Conservation (phyloP, 92 coral and sea anemone species). For the Phenganax marumi region DNA sequence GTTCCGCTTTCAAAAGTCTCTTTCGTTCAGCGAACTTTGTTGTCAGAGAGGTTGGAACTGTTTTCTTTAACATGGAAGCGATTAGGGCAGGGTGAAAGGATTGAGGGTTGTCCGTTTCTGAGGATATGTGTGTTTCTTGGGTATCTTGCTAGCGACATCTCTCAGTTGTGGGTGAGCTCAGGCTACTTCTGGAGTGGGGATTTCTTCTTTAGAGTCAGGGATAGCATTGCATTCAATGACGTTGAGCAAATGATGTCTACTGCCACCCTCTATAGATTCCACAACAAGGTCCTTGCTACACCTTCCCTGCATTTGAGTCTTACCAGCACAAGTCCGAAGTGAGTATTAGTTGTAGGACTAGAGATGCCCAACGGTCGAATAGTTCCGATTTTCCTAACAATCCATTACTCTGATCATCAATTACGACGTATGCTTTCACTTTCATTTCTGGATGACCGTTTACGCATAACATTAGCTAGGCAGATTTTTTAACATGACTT, state of each 20-base stretch:
- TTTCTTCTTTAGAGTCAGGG: conserved; percentile 26
- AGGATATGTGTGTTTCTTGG: too few species aligned
- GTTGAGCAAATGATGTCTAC: conserved; percentile 1
- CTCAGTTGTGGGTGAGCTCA: conserved; percentile 31
- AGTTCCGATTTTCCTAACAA: background rate
- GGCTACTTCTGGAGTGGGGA: conserved; percentile 30
- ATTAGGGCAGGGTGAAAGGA: conserved; percentile 34
- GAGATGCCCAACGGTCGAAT: background rate
- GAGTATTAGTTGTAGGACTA: background rate
- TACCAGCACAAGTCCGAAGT: background rate
- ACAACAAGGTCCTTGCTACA: conserved; percentile 8
- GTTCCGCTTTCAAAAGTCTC: background rate
- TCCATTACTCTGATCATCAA: background rate
- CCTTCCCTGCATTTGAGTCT: background rate
- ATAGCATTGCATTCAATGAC: conserved; percentile 38
- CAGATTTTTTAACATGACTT: background rate
- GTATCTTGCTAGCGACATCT: conserved; percentile 34
- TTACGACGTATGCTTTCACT: background rate
- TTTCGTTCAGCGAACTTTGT: background rate
- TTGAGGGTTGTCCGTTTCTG: too few species aligned
- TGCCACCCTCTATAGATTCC: conserved; percentile 11
- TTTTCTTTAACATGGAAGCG: background rate
- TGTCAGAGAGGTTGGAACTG: background rate
- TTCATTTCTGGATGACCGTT: background rate
- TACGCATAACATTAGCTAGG: background rate